phyloP scores from a whole-genome alignment of 2,888 invertebrate species.

The Chrysolina americana region DNA sequence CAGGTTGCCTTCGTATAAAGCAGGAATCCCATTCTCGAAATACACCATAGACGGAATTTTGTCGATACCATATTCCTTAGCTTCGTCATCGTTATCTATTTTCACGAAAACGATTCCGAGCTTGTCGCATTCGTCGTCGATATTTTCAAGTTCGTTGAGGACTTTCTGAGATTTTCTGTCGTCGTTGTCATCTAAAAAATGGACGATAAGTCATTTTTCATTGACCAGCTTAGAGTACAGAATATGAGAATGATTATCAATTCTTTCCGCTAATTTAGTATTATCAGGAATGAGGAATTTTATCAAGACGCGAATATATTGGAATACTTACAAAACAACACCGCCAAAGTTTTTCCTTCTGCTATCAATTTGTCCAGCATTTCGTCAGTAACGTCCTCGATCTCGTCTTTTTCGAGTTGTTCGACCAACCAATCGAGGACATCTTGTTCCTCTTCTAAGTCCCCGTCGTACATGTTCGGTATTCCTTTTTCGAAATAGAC shows the following conservation, averaged over 20 bases:
- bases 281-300: too few species aligned
- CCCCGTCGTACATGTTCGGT: slow-evolving; percentile 93
- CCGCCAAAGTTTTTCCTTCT: slow-evolving; percentile 90
- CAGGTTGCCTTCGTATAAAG: slow-evolving; percentile 85
- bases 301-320: neutral
- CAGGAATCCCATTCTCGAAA: slow-evolving; percentile 82
- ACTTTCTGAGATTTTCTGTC: slow-evolving; percentile 89
- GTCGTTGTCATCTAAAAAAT: slow-evolving; percentile 84
- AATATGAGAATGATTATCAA: neutral
- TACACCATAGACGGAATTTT: slow-evolving; percentile 89
- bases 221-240: neutral
- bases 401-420: slow-evolving; percentile 92
- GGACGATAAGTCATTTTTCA: neutral
- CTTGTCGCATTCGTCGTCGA: slow-evolving; percentile 93
- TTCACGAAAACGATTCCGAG: slow-evolving; percentile 93
- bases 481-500: slow-evolving; percentile 95
- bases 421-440: slow-evolving; percentile 90
- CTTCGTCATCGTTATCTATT: slow-evolving; percentile 92
- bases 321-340: slow-evolving; percentile 85
- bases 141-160: slow-evolving; percentile 91
- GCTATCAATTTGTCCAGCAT: slow-evolving; percentile 92
- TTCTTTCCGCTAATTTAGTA: too few species aligned
- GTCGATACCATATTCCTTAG: slow-evolving; percentile 92
- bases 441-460: slow-evolving; percentile 90
- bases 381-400: slow-evolving; percentile 95